A percentile compares a stretch with the other conserved stretches of the same genome.
Conservation (phyloP, 2,888 invertebrate species). For the Tubulanus polymorphus region DNA sequence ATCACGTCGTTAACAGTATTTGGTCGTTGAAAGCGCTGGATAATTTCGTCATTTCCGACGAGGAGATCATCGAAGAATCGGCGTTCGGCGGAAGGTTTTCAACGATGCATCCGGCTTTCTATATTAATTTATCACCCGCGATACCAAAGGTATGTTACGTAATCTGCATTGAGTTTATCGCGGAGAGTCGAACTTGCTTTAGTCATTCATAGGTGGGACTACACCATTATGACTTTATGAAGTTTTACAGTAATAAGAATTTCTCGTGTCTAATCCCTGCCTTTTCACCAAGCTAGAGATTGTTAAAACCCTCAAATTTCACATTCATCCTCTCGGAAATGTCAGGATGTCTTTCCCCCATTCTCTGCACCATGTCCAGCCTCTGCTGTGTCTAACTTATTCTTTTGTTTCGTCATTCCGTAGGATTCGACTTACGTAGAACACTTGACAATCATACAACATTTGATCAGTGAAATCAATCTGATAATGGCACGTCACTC, state of each 20-base stretch:
- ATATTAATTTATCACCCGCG: constrained; percentile 33
- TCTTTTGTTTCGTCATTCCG: constrained; percentile 1
- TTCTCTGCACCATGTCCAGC: too few species aligned
- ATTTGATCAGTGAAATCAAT: constrained; percentile 35
- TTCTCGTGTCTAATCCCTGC: too few species aligned
- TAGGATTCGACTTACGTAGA: constrained; percentile 30
- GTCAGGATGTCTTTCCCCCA: too few species aligned
- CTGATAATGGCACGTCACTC: constrained; percentile 41
- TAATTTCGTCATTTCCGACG: constrained; percentile 47
- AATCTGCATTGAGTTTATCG: too few species aligned
- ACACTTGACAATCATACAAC: constrained; percentile 25
- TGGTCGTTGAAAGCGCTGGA: constrained; percentile 50
- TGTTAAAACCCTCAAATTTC: too few species aligned
- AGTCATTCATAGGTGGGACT: too few species aligned
- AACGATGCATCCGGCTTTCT: constrained; percentile 29
- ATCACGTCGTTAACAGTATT: constrained; percentile 51
- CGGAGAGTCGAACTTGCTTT: too few species aligned
- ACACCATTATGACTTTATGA: too few species aligned
- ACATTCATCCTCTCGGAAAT: too few species aligned
- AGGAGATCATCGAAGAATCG: constrained; percentile 53
- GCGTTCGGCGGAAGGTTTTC: constrained; percentile 37
- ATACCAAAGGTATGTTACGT: constrained; percentile 30
- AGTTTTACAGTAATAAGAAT: too few species aligned
- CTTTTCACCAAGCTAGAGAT: too few species aligned
- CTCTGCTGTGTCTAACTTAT: neutral